A percentile compares a stretch with the other conserved stretches of the same genome.
phyloP scores from a whole-genome alignment of 1,140 invertebrate species.

The Drosophila lacteicornis region DNA sequence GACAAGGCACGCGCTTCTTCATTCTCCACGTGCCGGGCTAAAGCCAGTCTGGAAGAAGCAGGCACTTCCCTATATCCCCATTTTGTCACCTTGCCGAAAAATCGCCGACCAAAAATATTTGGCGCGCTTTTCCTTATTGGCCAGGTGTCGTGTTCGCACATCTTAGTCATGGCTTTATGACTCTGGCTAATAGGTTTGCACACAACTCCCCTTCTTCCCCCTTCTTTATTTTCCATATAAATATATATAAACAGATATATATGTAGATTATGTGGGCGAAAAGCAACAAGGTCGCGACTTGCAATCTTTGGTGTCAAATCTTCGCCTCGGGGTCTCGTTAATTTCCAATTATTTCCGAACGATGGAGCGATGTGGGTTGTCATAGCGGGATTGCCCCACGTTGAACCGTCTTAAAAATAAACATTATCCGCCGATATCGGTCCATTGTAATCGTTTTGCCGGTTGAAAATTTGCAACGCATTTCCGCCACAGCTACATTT shows the following conservation, averaged over 20 bases:
- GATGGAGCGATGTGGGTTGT: slow-evolving; percentile 43
- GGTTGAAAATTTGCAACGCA: slow-evolving; percentile 61
- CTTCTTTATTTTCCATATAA: neutral
- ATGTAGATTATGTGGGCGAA: slow-evolving; percentile 38
- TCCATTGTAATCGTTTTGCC: slow-evolving; percentile 4
- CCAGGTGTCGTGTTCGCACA: slow-evolving; percentile 32
- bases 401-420: slow-evolving; percentile 30
- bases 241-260: neutral
- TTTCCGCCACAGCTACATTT: slow-evolving; percentile 43
- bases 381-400: slow-evolving; percentile 33
- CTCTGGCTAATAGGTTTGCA: slow-evolving; percentile 42
- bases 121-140: slow-evolving; percentile 40
- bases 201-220: neutral
- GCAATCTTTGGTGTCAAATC: slow-evolving; percentile 61
- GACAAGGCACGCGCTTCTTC: slow-evolving; percentile 58
- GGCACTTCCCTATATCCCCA: slow-evolving; percentile 16
- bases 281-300: slow-evolving; percentile 45
- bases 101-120: slow-evolving; percentile 53
- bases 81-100: slow-evolving; percentile 43
- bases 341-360: slow-evolving; percentile 54
- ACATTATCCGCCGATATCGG: slow-evolving; percentile 19
- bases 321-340: slow-evolving; percentile 54
- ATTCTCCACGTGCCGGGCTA: slow-evolving; percentile 52
- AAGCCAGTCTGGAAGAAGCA: neutral
- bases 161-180: slow-evolving; percentile 25